phyloP scores from a whole-genome alignment of 2,888 invertebrate species.

The Nycteola revayana region DNA sequence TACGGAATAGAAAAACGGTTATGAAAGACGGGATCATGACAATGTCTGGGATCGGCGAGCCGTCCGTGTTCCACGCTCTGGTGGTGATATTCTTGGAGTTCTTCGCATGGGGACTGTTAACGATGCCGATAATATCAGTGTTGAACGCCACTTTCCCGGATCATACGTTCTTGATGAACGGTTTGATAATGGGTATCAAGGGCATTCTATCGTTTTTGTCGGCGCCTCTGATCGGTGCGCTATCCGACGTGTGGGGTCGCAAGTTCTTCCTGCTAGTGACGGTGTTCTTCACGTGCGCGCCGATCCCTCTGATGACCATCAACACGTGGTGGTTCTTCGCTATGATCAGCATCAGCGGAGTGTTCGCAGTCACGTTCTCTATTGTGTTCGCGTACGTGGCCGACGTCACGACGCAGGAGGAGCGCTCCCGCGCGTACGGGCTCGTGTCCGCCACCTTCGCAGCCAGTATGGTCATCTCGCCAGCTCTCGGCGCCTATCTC shows the following conservation, averaged over 20 bases:
- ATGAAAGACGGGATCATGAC: constrained; percentile 94
- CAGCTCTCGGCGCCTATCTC: constrained; percentile 95
- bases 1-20: constrained; percentile 92
- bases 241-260: constrained; percentile 99
- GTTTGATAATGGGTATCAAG: constrained; percentile 99
- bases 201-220: constrained; percentile 98
- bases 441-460: constrained; percentile 99
- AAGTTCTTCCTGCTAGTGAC: constrained; percentile 98
- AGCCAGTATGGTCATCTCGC: constrained; percentile 99
- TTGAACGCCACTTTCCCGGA: constrained; percentile 98
- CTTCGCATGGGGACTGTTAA: constrained; percentile 99
- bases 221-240: constrained; percentile 97
- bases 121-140: constrained; percentile 97
- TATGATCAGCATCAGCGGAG: constrained; percentile 98
- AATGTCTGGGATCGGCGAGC: constrained; percentile 94
- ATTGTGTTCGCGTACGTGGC: constrained; percentile 99
- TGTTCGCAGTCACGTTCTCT: constrained; percentile 99
- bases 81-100: constrained; percentile 99
- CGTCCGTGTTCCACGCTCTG: constrained; percentile 98
- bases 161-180: constrained; percentile 99
- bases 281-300: constrained; percentile 99
- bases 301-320: constrained; percentile 99
- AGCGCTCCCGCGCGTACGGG: constrained; percentile 97
- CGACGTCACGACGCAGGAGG: constrained; percentile 98
- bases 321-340: constrained; percentile 99